phyloP scores from a whole-genome alignment of 2,797 vertebrate genomes.

The Percopsis omiscomaycus region DNA sequence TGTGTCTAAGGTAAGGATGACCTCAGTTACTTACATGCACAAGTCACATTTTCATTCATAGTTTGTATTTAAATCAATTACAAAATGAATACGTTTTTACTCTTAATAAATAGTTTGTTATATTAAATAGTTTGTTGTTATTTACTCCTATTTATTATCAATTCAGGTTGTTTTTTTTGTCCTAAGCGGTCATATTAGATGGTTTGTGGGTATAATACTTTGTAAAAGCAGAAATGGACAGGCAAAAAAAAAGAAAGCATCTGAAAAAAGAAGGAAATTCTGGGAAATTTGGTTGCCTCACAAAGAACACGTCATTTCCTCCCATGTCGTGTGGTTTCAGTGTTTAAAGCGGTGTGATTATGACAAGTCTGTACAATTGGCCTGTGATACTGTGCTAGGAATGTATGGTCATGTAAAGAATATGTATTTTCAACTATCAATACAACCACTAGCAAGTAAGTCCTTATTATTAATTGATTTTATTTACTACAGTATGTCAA shows the following conservation, averaged over 20 bases:
- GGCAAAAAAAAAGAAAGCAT: slow-evolving; percentile 41
- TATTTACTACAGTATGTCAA: neutral
- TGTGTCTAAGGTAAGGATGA: slow-evolving; percentile 28
- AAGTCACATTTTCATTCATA: neutral
- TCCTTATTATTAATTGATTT: slow-evolving; percentile 19
- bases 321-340: slow-evolving; percentile 77
- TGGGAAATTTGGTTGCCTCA: slow-evolving; percentile 81
- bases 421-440: slow-evolving; percentile 67
- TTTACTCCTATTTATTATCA: too few relatives aligned
- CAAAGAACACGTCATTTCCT: slow-evolving; percentile 79
- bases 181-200: neutral
- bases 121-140: too few relatives aligned
- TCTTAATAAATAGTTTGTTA: too few relatives aligned
- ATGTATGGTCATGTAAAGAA: slow-evolving; percentile 80
- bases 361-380: slow-evolving; percentile 68
- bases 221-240: slow-evolving; percentile 21
- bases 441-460: slow-evolving; percentile 74
- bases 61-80: neutral
- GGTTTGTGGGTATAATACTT: slow-evolving; percentile 25
- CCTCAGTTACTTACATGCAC: neutral
- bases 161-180: too few relatives aligned
- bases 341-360: slow-evolving; percentile 74
- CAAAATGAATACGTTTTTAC: too few relatives aligned
- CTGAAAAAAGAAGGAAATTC: slow-evolving; percentile 68
- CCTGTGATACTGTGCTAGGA: slow-evolving; percentile 65